Base-by-base conservation (phyloP, 2,113 vertebrate species). In the Petaurus breviceps region DNA sequence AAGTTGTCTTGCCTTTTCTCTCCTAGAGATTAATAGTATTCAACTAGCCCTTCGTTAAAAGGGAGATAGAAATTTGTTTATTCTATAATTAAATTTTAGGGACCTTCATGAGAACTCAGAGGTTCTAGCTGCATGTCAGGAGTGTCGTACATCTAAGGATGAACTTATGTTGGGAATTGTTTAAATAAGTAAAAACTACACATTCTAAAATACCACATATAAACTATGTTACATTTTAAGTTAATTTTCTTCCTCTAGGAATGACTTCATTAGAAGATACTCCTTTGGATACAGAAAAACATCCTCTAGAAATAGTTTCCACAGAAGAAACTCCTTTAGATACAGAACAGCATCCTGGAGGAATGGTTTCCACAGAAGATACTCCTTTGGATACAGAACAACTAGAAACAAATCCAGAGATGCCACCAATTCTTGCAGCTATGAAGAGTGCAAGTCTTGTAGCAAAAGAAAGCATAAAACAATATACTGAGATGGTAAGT, bases 401-500 rank as follows among this genome's bases (percentile, higher is more conserved):
- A 8, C 96, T 50, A 0, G 97, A 97, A 96, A 52, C 10, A 51
- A 61, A 51, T 1, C 37, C 49, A 9, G 98, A 96, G 61, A 96
- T 96, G 90, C 92, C 94, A 43, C 96, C 95, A 14, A 49, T 97
- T 47, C n/a, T 97, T 68, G 98, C 98, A 25, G 91, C 94, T 2
- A 24, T 96, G 0, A 89, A 93, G 47, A 97, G 95, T 23, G 57
- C 95, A 8, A 0, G 98, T 53, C 84, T 96, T 16, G 61, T 97
- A 2, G 91, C 98, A 11, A 97, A 95, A 92, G 98, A 96, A 46
- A 97, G 98, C 97, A 26, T 98, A 53, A 91, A 89, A 28, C 96
- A 98, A 31, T 98, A 99, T 93, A 97, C 96, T 68, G 92, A 96
- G 91, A 96, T 61, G 98, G 99, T 99, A 98, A 99, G 99, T 99